Conservation (phyloP, 2,113 vertebrate species). For the Zapornia atra region DNA sequence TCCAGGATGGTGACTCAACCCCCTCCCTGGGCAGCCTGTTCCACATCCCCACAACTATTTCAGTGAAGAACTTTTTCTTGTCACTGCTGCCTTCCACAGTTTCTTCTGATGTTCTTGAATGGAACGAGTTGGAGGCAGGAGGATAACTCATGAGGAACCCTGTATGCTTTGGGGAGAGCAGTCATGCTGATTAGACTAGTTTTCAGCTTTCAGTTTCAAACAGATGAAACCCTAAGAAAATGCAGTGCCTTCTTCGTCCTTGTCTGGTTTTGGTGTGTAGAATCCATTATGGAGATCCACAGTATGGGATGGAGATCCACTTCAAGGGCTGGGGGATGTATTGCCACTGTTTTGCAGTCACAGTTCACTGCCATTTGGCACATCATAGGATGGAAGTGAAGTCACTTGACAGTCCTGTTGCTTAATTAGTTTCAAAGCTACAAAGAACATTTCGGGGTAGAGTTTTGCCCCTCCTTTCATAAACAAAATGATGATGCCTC, state of each 20-base stretch:
- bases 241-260: not conserved
- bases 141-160: not conserved
- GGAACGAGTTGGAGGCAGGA: not conserved
- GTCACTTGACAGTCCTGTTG: not conserved
- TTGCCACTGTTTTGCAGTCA: not conserved
- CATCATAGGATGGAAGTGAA: not conserved
- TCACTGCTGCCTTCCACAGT: not conserved
- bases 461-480: not conserved
- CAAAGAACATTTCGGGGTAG: not conserved
- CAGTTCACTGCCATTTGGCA: not conserved
- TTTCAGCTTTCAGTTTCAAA: not conserved
- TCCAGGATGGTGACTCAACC: too few species aligned
- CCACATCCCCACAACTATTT: too few species aligned
- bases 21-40: too few species aligned
- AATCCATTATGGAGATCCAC: not conserved
- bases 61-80: too few species aligned
- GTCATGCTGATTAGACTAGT: not conserved
- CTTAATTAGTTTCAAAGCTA: not conserved
- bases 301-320: too few species aligned
- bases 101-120: not conserved
- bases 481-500: not conserved
- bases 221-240: not conserved
- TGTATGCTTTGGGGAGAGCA: not conserved
- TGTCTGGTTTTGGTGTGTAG: not conserved
- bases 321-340: not conserved